phyloP scores from a whole-genome alignment of 1,140 invertebrate genomes.

The Rhizoglyphus robini region DNA sequence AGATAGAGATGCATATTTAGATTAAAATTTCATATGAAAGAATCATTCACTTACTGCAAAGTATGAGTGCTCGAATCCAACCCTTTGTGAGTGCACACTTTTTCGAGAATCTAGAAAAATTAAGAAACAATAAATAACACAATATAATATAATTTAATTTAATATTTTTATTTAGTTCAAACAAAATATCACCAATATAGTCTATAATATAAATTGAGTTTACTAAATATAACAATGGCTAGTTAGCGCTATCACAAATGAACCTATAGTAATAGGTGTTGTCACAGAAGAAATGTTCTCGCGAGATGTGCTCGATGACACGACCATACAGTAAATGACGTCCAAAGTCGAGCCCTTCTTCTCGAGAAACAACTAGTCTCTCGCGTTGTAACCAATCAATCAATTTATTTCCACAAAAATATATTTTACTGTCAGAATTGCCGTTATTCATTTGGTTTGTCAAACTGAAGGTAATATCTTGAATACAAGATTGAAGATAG shows the following conservation, averaged over 20 bases:
- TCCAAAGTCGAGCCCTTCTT: slow-evolving; percentile 66
- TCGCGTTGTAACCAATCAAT: slow-evolving; percentile 70
- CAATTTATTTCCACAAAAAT: slow-evolving; percentile 63
- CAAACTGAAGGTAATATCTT: slow-evolving; percentile 45
- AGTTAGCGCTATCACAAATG: background rate
- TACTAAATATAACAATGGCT: no score
- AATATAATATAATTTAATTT: background rate
- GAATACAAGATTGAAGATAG: slow-evolving; percentile 62
- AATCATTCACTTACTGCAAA: slow-evolving; percentile 1
- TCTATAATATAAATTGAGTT: no score
- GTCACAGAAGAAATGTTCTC: slow-evolving; percentile 59
- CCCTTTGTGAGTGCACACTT: background rate
- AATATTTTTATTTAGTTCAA: no score
- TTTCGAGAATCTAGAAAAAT: slow-evolving; percentile 11
- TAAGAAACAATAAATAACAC: slow-evolving; percentile 1
- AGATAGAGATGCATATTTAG: slow-evolving; percentile 1
- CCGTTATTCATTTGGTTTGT: slow-evolving; percentile 37
- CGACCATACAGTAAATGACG: slow-evolving; percentile 62
- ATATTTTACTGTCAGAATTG: background rate
- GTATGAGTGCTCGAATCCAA: background rate
- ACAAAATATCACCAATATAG: no score
- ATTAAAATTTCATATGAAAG: background rate
- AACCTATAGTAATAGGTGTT: slow-evolving; percentile 37
- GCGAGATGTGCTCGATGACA: slow-evolving; percentile 63
- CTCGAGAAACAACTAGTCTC: slow-evolving; percentile 54